A percentile compares a stretch with the other conserved stretches of the same genome.
These are phyloP conservation scores for Cygnus buccinator DNA, from an alignment of 2,113 vertebrate genomes.

Conservation along the genomic window DNA sequence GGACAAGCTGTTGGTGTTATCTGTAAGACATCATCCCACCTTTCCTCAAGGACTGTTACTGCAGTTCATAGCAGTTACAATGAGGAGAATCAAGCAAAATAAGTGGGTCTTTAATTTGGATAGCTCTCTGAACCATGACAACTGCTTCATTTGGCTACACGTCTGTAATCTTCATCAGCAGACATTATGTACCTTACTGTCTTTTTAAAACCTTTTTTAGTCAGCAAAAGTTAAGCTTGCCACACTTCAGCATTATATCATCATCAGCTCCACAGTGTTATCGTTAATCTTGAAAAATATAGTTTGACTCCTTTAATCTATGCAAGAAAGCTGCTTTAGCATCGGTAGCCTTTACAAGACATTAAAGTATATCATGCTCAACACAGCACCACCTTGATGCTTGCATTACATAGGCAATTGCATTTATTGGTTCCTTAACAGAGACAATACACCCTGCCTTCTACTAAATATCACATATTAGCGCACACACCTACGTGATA, in stretches of 20 bases:
- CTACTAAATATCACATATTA: no score
- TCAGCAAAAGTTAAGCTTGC: background rate
- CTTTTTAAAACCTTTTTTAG: background rate
- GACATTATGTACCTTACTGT: accelerated
- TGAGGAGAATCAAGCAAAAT: accelerated
- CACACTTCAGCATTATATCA: background rate
- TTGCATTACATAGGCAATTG: background rate
- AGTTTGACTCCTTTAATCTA: background rate
- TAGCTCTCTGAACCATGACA: background rate
- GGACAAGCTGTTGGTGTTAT: background rate
- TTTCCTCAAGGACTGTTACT: accelerated
- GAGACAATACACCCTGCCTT: background rate
- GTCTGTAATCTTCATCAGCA: accelerated
- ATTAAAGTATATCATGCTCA: background rate
- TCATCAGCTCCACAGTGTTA: background rate
- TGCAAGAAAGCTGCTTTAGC: background rate
- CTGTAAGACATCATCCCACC: no score
- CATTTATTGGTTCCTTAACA: background rate
- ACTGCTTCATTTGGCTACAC: accelerated
- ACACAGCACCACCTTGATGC: accelerated
- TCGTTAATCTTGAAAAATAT: accelerated
- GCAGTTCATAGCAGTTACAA: background rate
- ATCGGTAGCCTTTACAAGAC: background rate
- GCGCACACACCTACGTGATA: accelerated
- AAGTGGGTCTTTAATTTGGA: background rate